A percentile compares a stretch with the other conserved stretches of the same genome.
Conservation (phyloP, 2,113 vertebrate species). For the Motacilla tschutschensis region DNA sequence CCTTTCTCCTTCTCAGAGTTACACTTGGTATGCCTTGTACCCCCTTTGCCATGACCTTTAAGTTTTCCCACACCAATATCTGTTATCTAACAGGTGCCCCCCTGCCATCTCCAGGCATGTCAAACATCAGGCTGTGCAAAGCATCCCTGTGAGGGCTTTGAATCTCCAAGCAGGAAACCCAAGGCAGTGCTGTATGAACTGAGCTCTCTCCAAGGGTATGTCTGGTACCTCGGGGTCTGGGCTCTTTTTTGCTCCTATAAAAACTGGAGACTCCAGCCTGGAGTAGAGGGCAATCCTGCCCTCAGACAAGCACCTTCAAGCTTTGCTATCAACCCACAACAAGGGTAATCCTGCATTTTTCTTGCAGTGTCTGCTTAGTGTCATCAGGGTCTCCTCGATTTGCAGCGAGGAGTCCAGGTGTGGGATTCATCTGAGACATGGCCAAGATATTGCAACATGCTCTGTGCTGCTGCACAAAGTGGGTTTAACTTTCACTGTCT, state of each 20-base stretch:
- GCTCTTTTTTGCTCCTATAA: not conserved
- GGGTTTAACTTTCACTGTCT: not conserved
- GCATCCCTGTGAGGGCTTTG: not conserved
- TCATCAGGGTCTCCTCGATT: not conserved
- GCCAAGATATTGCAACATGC: not conserved
- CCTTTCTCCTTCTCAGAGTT: not conserved
- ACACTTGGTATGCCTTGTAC: not conserved
- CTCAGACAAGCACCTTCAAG: not conserved
- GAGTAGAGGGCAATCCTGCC: not conserved
- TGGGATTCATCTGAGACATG: not conserved
- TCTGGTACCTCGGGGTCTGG: not conserved
- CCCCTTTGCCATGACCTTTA: not conserved
- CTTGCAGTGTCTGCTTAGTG: not conserved
- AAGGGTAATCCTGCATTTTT: not conserved
- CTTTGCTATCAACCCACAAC: not conserved
- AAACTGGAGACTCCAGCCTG: not conserved
- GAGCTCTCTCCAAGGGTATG: not conserved
- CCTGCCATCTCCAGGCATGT: not conserved
- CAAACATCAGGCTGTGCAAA: not conserved
- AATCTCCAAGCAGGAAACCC: not conserved
- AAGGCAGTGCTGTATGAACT: not conserved
- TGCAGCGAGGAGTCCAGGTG: not conserved
- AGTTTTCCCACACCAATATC: not conserved
- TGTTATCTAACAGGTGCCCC: not conserved
- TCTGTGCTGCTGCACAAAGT: not conserved